Base-by-base conservation (phyloP, 2,797 vertebrate genomes). In the Picus viridis region DNA sequence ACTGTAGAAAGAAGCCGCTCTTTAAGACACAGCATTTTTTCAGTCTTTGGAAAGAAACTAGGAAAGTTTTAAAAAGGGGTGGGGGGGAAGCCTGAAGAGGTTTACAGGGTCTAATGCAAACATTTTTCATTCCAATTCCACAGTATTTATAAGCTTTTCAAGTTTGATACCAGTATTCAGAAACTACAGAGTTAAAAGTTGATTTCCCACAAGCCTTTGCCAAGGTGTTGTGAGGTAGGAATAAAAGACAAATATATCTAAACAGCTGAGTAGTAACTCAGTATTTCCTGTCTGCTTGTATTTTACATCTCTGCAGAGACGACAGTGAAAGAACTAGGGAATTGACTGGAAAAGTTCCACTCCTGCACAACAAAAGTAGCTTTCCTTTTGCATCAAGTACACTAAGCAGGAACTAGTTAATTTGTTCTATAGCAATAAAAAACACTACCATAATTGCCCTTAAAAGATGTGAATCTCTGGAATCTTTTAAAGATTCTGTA, bases 401-500 rank as follows among this genome's bases (percentile, higher is more conserved):
- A 53, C 30, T 49, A 85, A 78, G 64, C 63, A 94, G 36, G 32
- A 94, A 90, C 29, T 56, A 85, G 82, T 84, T 80, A 58, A 69
- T 63, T 62, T 77, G 14, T 17, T 88, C 82, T 91, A 47, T 23
- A 90, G 47, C 56, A 92, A n/a, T 11, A 71, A 87, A 74, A 70
- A 77, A 10, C 27, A 72, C 32, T 69, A 84, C 26, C 56, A 75
- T 72, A 77, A 85, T 85, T 1, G 4, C 45, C 74, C 47, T 85
- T 80, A 36, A 8, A 89, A 85, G n/a, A 90, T 65, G 47, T 0
- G 51, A 23, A 54, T 93, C 87, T 94, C 92, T 95, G 89, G 87
- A 95, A 93, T 87, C 75, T 90, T 95, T 95, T 90, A 77, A 87
- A 90, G 26, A 83, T 95, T 93, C 92, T 88, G 30, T 91, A 96